Conservation (phyloP, 2,797 vertebrate genomes). For the Pelodytes ibericus region DNA sequence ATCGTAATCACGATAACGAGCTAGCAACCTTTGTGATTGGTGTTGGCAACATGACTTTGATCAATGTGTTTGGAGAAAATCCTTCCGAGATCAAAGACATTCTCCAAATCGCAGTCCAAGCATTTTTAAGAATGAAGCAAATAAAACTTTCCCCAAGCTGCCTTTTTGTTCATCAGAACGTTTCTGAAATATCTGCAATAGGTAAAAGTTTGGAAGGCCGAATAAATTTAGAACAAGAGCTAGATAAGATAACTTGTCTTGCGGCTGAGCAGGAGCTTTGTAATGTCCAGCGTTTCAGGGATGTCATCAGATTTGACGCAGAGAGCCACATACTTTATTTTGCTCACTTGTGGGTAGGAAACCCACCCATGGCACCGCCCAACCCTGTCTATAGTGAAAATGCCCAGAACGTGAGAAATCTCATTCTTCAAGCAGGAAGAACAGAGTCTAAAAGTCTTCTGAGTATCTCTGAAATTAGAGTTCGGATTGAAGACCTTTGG, state of each 20-base stretch:
- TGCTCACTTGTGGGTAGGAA: slow-evolving; percentile 74
- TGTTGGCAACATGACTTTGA: slow-evolving; percentile 72
- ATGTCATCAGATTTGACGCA: slow-evolving; percentile 73
- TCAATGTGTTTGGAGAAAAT: slow-evolving; percentile 75
- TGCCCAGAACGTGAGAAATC: slow-evolving; percentile 68
- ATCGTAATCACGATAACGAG: slow-evolving; percentile 68
- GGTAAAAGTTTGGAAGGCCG: slow-evolving; percentile 68
- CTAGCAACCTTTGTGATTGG: slow-evolving; percentile 74
- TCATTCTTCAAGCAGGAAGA: slow-evolving; percentile 63
- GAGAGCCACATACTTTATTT: slow-evolving; percentile 74
- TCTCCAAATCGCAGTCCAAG: slow-evolving; percentile 71
- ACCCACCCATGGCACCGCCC: slow-evolving; percentile 76
- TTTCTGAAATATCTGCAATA: slow-evolving; percentile 64
- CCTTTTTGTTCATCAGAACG: slow-evolving; percentile 72
- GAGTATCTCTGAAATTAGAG: slow-evolving; percentile 67
- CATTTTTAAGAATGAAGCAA: slow-evolving; percentile 72
- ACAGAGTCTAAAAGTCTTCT: slow-evolving; percentile 31
- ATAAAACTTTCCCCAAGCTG: slow-evolving; percentile 65
- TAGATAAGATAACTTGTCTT: slow-evolving; percentile 67
- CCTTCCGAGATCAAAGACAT: slow-evolving; percentile 71
- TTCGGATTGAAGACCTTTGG: slow-evolving; percentile 69
- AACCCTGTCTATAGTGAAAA: slow-evolving; percentile 74
- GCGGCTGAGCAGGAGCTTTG: slow-evolving; percentile 71
- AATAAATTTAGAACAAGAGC: slow-evolving; percentile 61
- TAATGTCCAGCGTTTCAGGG: slow-evolving; percentile 65